Base-by-base conservation (phyloP, 2,888 invertebrate genomes). In the Fragum fragum region DNA sequence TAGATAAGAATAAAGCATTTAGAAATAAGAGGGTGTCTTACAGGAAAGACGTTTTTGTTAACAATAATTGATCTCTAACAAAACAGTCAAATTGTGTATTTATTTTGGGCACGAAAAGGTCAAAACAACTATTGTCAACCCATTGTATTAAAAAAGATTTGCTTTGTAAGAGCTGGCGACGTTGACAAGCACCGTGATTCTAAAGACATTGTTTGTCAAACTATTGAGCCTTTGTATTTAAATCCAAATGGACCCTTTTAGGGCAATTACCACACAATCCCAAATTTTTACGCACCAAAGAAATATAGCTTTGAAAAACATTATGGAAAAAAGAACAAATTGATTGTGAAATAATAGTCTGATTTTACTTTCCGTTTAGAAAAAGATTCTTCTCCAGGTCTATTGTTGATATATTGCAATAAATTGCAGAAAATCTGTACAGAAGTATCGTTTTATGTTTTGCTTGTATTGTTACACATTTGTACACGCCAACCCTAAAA, bases 101-200 rank as follows among this genome's bases (percentile, higher is more conserved):
- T 80, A 76, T 80, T 73, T 73, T 69, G 80, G 68, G 76, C 57
- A 76, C 59, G 69, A 72, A 73, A 66, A 73, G 66, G 47, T 76
- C 55, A 78, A 80, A 80, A 23, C 26, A 36, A 21, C 42, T 21
- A 23, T 66, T 66, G 66, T 66, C 21, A 5, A 14, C 3, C 23
- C 23, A 23, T 66, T 66, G 42, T 66, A 42, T 26, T 66, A 0
- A 23, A 66, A 66, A 36, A 36, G 66, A 66, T 42, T 26, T 21
- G 42, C 42, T 42, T 66, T 66, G 66, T 66, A 36, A 32, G 18
- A 42, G 23, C 39, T 66, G 66, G 66, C 66, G 66, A 66, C 66
- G 66, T 21, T 66, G 66, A 66, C 66, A 42, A 66, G n/a, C 36
- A 23, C 11, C 18, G 21, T 39, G 21, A 36, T 66, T 66, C 66